Conservation (phyloP, 2,888 invertebrate genomes). For the Torymus texanus region DNA sequence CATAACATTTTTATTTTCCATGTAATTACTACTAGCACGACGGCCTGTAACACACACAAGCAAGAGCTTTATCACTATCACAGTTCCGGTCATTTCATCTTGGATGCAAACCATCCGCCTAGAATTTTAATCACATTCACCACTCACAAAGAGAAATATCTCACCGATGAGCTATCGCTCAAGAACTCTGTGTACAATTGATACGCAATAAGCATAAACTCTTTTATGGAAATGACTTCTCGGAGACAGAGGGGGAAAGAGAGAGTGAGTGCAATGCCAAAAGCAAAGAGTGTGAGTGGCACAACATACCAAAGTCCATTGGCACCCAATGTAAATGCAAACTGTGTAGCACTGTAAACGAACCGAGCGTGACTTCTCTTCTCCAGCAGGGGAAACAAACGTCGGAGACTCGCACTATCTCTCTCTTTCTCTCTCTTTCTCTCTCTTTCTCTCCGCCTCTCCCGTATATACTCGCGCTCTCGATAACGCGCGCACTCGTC, state of each 20-base stretch:
- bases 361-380: too few relatives aligned
- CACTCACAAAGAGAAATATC: conserved; percentile 29
- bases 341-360: not conserved
- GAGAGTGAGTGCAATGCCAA: too few relatives aligned
- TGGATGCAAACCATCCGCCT: not conserved
- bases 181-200: conserved; percentile 3
- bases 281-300: too few relatives aligned
- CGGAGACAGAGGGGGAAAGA: too few relatives aligned
- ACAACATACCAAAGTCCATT: not conserved
- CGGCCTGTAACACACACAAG: conserved; percentile 44
- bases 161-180: not conserved
- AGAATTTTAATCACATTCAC: conserved; percentile 17
- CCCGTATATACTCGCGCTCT: too few relatives aligned
- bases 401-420: too few relatives aligned
- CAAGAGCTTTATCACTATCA: conserved; percentile 42
- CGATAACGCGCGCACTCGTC: too few relatives aligned
- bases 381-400: not conserved
- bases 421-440: too few relatives aligned
- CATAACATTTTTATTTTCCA: conserved; percentile 49
- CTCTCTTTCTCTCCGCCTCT: too few relatives aligned
- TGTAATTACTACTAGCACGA: conserved; percentile 10
- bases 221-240: not conserved
- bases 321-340: not conserved
- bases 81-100: conserved; percentile 19
- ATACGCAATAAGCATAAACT: conserved; percentile 17